Base-by-base conservation (phyloP, 2,797 vertebrate species). In the Coranthus polyacanthus region DNA sequence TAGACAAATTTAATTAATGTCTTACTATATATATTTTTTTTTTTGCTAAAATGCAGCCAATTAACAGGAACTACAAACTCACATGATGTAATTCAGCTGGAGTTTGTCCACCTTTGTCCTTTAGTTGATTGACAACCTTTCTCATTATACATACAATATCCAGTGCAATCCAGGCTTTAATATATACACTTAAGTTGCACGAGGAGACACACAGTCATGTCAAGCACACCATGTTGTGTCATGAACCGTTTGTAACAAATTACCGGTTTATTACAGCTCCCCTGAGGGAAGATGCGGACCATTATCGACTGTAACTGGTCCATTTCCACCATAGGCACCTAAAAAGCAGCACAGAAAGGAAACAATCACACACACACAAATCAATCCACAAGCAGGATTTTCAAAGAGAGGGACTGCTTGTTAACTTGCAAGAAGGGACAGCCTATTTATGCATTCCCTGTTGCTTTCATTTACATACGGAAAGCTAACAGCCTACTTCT, bases 391-490 rank as follows among this genome's bases (percentile, higher is more conserved):
- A 46, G 20, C 15, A 68, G 44, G 17, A 53, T 16, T 59, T 1
- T 2, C 16, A 26, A 37, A 37, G 26, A 47, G 51, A 71, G 44
- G 37, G 7, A 16, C 44, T 43, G 63, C 36, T 51, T 68, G 65
- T 74, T 61, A 75, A 18, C 21, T 49, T 54, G 17, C 43, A 20
- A 49, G n/a, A 65, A 32, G 46, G 41, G 50, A 67, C 29, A 54
- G 6, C 32, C 62, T 41, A 61, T 77, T 83, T 75, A 51, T 51
- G 5, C 3, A 38, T 59, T 42, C 24, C n/a, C 71, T 43, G 42
- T 72, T 80, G 52, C 46, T 69, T 54, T 74, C 36, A 84, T 84
- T 88, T 79, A 60, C 63, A 73, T 75, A 79, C 71, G 34, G 29
- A 26, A 63, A 24, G 44, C 18, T 10, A 17, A 22, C 71, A 59